Percentiles rank a stretch among this genome's conserved stretches.
Evolutionary conservation across 1,140 invertebrate genomes (phyloP).

Genomic region (Eupeodes corollae): DNA sequence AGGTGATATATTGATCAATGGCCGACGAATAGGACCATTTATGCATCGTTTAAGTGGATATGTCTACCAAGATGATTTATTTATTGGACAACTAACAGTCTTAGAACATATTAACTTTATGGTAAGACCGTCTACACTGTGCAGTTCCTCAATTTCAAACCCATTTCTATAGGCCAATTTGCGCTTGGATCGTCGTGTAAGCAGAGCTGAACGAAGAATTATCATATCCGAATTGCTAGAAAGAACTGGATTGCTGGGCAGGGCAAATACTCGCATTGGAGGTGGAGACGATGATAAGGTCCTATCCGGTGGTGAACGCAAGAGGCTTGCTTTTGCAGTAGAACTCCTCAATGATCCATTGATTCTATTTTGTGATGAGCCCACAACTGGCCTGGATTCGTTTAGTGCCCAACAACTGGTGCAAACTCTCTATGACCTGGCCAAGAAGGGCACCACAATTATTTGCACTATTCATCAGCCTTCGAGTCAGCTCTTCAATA

Average conservation of each 20-base stretch:
- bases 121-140: constrained; percentile 42
- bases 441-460: constrained; percentile 66
- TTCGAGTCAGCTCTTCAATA: constrained; percentile 78
- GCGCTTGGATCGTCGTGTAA: constrained; percentile 59
- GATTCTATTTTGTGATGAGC: constrained; percentile 91
- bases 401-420: constrained; percentile 83
- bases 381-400: constrained; percentile 87
- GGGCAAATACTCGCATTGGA: constrained; percentile 64
- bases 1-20: constrained; percentile 66
- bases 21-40: constrained; percentile 51
- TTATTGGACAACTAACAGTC: constrained; percentile 77
- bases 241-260: constrained; percentile 61
- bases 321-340: constrained; percentile 83
- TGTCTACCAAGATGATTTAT: constrained; percentile 89
- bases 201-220: constrained; percentile 44
- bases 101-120: constrained; percentile 82
- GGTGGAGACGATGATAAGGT: constrained; percentile 59
- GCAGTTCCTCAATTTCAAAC: not conserved
- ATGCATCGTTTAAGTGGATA: constrained; percentile 79
- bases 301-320: constrained; percentile 88
- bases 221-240: constrained; percentile 59
- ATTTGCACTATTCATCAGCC: constrained; percentile 96
- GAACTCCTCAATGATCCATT: constrained; percentile 89
- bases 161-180: constrained; percentile 55
- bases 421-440: constrained; percentile 54